These are phyloP conservation scores for Oncorhynchus tshawytscha DNA, from an alignment of 2,113 vertebrate species.

Conservation along the genomic window DNA sequence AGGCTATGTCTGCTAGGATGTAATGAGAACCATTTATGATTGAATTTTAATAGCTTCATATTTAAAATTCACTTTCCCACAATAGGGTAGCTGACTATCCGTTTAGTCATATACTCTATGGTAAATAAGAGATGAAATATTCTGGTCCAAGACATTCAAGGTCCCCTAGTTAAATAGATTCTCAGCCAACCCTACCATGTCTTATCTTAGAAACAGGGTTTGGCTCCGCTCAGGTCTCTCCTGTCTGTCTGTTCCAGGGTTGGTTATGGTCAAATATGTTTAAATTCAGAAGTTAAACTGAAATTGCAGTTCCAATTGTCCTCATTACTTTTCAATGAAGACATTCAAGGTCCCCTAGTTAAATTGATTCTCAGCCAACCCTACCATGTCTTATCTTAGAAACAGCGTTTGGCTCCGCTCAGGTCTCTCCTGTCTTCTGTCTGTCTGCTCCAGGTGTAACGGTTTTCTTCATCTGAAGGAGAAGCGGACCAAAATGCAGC, in stretches of 20 bases:
- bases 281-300: too few relatives aligned
- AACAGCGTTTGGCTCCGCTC: background rate
- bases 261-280: too few relatives aligned
- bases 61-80: background rate
- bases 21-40: slow-evolving; percentile 21
- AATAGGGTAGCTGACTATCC: background rate
- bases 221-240: background rate
- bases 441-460: too few relatives aligned
- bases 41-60: slow-evolving; percentile 22
- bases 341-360: too few relatives aligned
- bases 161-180: background rate
- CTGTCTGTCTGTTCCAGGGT: background rate
- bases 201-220: background rate
- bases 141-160: slow-evolving; percentile 1
- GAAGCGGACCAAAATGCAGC: too few relatives aligned
- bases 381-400: background rate
- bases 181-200: background rate
- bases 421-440: background rate
- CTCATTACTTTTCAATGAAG: too few relatives aligned
- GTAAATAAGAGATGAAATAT: background rate
- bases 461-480: too few relatives aligned
- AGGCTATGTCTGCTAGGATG: too few relatives aligned
- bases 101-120: slow-evolving; percentile 11
- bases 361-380: background rate
- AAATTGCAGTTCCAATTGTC: too few relatives aligned